Base-by-base conservation (phyloP, 2,888 invertebrate species). In the Pinctada fucata region DNA sequence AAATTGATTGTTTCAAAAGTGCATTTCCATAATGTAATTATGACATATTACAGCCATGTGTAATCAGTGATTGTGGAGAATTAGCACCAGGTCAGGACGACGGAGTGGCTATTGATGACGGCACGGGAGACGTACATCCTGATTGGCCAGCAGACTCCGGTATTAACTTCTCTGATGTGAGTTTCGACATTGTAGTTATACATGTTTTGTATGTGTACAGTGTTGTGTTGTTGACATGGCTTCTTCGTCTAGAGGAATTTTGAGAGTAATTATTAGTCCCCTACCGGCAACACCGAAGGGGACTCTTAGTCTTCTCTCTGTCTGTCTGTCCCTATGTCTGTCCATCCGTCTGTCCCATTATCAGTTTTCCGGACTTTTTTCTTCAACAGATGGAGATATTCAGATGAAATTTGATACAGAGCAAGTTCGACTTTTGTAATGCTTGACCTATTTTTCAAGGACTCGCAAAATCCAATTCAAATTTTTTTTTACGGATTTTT, bases 131-230 rank as follows among this genome's bases (percentile, higher is more conserved):
- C 91, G 90, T 93, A 3, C 94, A 95, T 89, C 96, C 97, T 0
- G 95, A 96, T 3, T 96, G 95, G 93, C 97, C 97, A 0, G 94
- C 95, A 79, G 97, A 97, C 91, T 95, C 95, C 94, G 93, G 94
- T 67, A 85, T 93, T 63, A 88, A 91, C 76, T 91, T 89, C 78
- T 78, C 76, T 52, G 70, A 79, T 31, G 79, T 76, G 64, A 5
- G 48, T 75, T 47, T 4, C 6, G n/a, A 52, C 63, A 45, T 68
- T 16, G 6, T 16, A 68, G 3, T 45, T 16, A 10, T 45, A 31
- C 31, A 31, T 31, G 31, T 31, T 31, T 31, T 31, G 31, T 31
- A 31, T 31, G 31, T 31, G 31, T 31, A 31, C 31, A 31, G 31
- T 31, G 31, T 31, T 31, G 31, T 72, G 3, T 75, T 16, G 31